Percentiles rank a stretch among this genome's conserved stretches.
Evolutionary conservation across 2,888 invertebrate genomes (phyloP).

Genomic region (Omphaloscelis lunosa): DNA sequence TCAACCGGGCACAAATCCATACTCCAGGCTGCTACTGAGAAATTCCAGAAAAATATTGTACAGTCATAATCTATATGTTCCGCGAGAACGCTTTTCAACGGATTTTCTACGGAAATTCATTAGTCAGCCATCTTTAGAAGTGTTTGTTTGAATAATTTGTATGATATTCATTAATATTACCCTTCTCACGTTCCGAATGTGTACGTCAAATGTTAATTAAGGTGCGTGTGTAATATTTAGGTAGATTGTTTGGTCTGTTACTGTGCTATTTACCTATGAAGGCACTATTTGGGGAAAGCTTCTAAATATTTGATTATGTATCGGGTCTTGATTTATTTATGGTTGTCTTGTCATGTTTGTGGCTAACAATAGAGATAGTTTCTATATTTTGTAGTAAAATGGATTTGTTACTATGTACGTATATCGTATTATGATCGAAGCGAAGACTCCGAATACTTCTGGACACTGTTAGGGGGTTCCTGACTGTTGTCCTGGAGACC

Average conservation of each 20-base stretch:
- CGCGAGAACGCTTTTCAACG: conserved; percentile 1
- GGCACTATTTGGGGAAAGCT: conserved; percentile 39
- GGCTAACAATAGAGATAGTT: conserved; percentile 5
- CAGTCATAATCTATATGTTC: not conserved
- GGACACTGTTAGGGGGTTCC: not conserved
- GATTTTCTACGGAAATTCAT: conserved; percentile 50
- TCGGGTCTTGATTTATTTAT: conserved; percentile 49
- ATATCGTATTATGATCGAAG: too few species aligned
- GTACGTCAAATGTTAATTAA: conserved; percentile 68
- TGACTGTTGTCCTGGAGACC: not conserved
- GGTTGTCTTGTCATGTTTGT: conserved; percentile 39
- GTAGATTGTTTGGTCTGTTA: conserved; percentile 48
- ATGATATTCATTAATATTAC: conserved; percentile 65
- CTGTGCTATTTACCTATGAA: conserved; percentile 44
- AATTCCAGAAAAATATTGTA: not conserved
- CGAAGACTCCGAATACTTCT: not conserved
- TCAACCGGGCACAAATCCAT: too few species aligned
- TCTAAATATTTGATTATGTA: conserved; percentile 56
- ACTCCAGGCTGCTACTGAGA: too few species aligned
- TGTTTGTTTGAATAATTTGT: conserved; percentile 61
- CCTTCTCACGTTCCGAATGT: conserved; percentile 62
- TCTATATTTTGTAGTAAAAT: conserved; percentile 17
- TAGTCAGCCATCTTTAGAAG: conserved; percentile 58
- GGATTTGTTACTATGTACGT: conserved; percentile 13
- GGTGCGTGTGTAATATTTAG: conserved; percentile 63